Evolutionary conservation across 2,888 invertebrate species (phyloP).

Genomic region (Lomographa bimaculata): DNA sequence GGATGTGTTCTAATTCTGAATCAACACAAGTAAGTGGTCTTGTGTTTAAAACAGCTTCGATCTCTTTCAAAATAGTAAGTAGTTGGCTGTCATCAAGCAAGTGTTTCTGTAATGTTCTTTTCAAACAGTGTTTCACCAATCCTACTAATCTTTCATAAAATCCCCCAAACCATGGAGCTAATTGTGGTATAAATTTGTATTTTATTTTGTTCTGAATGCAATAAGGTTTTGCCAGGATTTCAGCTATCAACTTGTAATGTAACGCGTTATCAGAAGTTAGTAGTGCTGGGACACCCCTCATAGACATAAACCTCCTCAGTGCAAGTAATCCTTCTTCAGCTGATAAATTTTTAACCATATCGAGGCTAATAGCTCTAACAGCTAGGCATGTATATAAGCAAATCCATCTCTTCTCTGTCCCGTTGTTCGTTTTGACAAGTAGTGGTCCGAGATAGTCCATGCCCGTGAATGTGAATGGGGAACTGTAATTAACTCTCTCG

Average conservation of each 20-base stretch:
- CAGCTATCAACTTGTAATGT: neutral
- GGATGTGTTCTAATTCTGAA: neutral
- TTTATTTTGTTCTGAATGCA: constrained; percentile 11
- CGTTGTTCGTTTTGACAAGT: too few relatives aligned
- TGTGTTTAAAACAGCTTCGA: constrained; percentile 1
- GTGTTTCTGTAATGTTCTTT: neutral
- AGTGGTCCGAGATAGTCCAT: neutral
- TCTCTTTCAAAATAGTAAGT: neutral
- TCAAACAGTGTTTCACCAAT: neutral
- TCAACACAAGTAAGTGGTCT: constrained; percentile 1
- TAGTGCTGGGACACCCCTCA: neutral
- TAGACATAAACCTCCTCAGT: neutral
- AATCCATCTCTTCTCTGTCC: constrained; percentile 1
- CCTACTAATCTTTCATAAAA: constrained; percentile 1
- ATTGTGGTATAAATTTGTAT: constrained; percentile 29
- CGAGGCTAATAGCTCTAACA: neutral
- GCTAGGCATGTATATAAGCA: neutral
- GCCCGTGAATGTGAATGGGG: constrained; percentile 26
- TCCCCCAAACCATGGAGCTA: constrained; percentile 30
- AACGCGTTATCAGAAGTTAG: neutral
- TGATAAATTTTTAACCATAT: neutral
- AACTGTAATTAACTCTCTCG: constrained; percentile 8
- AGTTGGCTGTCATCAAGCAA: neutral
- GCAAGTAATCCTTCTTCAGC: neutral
- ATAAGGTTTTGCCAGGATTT: constrained; percentile 13